These are phyloP conservation scores for Drosophila virilis DNA, from an alignment of 1,140 invertebrate species.

Conservation along the genomic window DNA sequence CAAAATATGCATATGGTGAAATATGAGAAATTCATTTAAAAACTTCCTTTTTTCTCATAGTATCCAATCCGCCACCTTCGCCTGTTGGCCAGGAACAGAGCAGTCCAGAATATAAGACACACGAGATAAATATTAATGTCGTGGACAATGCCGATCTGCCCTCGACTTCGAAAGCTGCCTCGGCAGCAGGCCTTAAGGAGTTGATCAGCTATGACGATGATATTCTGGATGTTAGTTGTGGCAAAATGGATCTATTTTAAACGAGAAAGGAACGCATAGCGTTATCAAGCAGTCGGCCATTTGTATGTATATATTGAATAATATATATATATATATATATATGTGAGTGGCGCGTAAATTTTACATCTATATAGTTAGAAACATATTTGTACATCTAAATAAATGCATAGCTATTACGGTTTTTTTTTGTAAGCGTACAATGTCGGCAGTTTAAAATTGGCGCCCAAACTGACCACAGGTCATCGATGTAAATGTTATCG, in stretches of 20 bases:
- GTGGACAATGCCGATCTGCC: constrained; percentile 79
- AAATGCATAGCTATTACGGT: constrained; percentile 66
- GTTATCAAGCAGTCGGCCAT: constrained; percentile 34
- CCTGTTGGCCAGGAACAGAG: constrained; percentile 89
- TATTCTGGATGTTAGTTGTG: constrained; percentile 88
- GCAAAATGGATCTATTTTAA: constrained; percentile 91
- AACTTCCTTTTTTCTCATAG: constrained; percentile 50
- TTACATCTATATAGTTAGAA: constrained; percentile 65
- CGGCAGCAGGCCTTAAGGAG: constrained; percentile 57
- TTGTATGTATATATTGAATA: constrained; percentile 22
- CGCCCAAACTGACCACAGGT: neutral
- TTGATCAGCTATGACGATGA: constrained; percentile 87
- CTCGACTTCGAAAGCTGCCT: constrained; percentile 73
- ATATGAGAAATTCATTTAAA: neutral
- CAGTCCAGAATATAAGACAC: constrained; percentile 87
- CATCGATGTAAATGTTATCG: neutral
- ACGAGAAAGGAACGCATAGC: constrained; percentile 57
- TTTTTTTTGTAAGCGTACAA: constrained; percentile 2
- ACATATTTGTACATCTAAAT: constrained; percentile 77
- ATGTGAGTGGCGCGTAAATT: constrained; percentile 36
- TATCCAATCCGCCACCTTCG: constrained; percentile 91
- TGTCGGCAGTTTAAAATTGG: neutral
- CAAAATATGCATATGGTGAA: no score
- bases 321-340: constrained; percentile 15
- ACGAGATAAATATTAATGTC: constrained; percentile 86